A percentile compares a stretch with the other conserved stretches of the same genome.
Evolutionary conservation across 2,797 vertebrate species (phyloP).

Genomic region (Chaetodon trifasciatus): DNA sequence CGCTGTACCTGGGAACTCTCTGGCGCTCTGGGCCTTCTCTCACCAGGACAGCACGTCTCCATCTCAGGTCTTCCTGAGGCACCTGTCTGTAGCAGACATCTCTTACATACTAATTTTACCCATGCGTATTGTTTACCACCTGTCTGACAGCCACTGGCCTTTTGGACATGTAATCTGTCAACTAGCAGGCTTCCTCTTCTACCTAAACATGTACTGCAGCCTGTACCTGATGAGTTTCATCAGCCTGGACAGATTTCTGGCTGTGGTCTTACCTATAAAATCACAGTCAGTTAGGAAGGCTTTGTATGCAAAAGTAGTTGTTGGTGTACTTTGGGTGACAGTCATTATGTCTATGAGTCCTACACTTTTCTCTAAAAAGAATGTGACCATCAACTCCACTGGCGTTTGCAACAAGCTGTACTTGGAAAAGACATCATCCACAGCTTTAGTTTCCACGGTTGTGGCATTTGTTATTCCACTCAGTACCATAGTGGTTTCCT

Average conservation of each 20-base stretch:
- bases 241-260: slow-evolving; percentile 83
- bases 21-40: slow-evolving; percentile 84
- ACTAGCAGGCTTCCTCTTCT: slow-evolving; percentile 83
- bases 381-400: slow-evolving; percentile 42
- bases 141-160: slow-evolving; percentile 76
- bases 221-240: slow-evolving; percentile 85
- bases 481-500: slow-evolving; percentile 72
- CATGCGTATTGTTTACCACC: slow-evolving; percentile 84
- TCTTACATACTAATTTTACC: slow-evolving; percentile 83
- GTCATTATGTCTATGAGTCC: slow-evolving; percentile 74
- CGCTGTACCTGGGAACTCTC: slow-evolving; percentile 80
- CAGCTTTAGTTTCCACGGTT: slow-evolving; percentile 76
- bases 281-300: slow-evolving; percentile 71
- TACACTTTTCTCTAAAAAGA: slow-evolving; percentile 64
- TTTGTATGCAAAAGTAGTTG: slow-evolving; percentile 70
- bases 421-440: slow-evolving; percentile 74
- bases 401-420: slow-evolving; percentile 79
- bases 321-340: slow-evolving; percentile 75
- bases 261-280: slow-evolving; percentile 75
- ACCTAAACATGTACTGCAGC: slow-evolving; percentile 87
- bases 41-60: slow-evolving; percentile 64
- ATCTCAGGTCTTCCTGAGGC: slow-evolving; percentile 80
- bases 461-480: slow-evolving; percentile 83
- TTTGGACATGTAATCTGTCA: slow-evolving; percentile 78
- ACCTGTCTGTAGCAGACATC: slow-evolving; percentile 83